Conservation (phyloP, 1,140 invertebrate species). For the Adelges cooleyi region DNA sequence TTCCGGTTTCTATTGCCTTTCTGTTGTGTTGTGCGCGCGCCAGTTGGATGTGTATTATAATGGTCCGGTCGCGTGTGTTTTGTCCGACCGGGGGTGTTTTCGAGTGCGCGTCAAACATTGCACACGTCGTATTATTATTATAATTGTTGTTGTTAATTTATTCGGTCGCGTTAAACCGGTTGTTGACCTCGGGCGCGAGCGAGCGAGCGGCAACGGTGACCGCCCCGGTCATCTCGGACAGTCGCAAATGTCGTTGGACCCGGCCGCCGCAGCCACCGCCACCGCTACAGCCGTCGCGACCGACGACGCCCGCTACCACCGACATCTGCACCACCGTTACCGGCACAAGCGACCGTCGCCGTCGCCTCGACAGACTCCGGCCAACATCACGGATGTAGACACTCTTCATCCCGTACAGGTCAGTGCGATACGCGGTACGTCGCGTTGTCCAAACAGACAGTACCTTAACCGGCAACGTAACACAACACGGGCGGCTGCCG, state of each 20-base stretch:
- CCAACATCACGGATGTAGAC: neutral
- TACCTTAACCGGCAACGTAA: no score
- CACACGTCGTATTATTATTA: no score
- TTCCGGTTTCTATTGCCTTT: neutral
- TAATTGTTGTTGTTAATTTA: neutral
- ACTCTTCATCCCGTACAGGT: slow-evolving; percentile 13
- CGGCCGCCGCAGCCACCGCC: neutral
- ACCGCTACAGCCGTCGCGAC: neutral
- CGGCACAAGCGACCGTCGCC: slow-evolving; percentile 1
- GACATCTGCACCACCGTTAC: slow-evolving; percentile 29
- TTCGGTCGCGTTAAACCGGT: slow-evolving; percentile 5
- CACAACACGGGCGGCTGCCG: no score
- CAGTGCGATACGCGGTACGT: no score
- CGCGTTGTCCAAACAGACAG: no score
- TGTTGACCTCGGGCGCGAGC: slow-evolving; percentile 17
- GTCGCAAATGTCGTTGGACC: slow-evolving; percentile 12
- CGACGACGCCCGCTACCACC: neutral
- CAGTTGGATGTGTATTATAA: neutral
- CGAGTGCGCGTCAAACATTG: neutral
- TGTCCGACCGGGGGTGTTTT: neutral
- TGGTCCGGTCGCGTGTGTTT: neutral
- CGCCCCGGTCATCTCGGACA: neutral
- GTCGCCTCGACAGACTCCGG: neutral
- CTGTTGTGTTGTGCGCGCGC: neutral
- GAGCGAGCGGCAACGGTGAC: neutral